A percentile compares a stretch with the other conserved stretches of the same genome.
Evolutionary conservation across 2,113 vertebrate species (phyloP).

Genomic region (Oreochromis aureus): DNA sequence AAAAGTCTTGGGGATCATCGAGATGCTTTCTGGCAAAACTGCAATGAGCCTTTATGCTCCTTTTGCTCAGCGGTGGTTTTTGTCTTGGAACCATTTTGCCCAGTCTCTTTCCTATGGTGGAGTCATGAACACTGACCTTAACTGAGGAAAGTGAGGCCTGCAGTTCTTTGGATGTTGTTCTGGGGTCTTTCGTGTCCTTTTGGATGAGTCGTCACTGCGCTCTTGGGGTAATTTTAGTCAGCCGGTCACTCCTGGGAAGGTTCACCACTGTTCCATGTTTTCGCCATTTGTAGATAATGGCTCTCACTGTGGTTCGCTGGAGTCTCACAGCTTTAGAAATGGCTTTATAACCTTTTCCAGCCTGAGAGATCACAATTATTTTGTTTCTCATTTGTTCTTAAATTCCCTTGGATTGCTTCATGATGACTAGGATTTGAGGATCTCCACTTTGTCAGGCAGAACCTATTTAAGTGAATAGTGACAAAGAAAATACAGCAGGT

Average conservation of each 20-base stretch:
- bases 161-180: neutral
- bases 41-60: neutral
- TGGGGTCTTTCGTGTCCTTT: neutral
- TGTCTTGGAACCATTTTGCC: neutral
- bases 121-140: neutral
- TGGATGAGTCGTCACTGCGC: neutral
- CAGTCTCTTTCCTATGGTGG: neutral
- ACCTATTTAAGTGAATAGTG: neutral
- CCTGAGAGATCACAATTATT: neutral
- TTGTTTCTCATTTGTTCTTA: neutral
- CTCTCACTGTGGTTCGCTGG: neutral
- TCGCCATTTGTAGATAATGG: neutral
- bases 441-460: neutral
- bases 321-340: neutral
- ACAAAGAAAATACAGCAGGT: neutral
- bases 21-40: neutral
- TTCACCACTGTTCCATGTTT: neutral
- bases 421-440: neutral
- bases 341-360: neutral
- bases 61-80: neutral
- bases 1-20: neutral
- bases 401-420: neutral
- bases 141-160: neutral
- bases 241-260: neutral
- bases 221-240: neutral